Conservation (phyloP, 53 echinoderm and acorn worm species). For the Mesocentrotus franciscanus region DNA sequence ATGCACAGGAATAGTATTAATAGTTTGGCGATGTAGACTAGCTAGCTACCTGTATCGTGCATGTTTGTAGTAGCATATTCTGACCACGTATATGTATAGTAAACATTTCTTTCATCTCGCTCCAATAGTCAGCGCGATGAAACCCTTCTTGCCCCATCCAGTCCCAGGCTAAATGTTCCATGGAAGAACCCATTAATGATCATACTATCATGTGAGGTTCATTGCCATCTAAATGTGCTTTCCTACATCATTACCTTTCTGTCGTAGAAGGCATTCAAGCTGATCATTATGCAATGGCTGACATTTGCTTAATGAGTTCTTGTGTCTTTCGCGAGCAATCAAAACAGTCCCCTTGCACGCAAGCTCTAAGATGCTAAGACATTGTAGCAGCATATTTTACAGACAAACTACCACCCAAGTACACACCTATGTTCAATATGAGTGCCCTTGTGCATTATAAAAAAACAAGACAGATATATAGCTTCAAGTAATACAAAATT, state of each 20-base stretch:
- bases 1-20: background rate
- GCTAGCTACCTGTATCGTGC: background rate
- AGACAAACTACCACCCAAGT: background rate
- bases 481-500: background rate
- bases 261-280: constrained; percentile 1
- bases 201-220: background rate
- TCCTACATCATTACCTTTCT: constrained; percentile 31
- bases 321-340: constrained; percentile 25
- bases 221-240: constrained; percentile 56
- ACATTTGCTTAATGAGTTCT: constrained; percentile 44
- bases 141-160: background rate
- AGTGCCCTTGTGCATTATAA: background rate
- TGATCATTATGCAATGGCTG: constrained; percentile 32
- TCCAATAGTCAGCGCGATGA: background rate
- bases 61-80: background rate
- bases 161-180: background rate
- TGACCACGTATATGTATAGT: background rate
- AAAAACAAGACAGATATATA: background rate
- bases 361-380: background rate
- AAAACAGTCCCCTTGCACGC: constrained; percentile 51
- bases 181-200: background rate
- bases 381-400: background rate
- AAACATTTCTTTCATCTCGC: background rate
- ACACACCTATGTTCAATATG: background rate
- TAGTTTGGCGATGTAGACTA: background rate